Conservation (phyloP, 2,888 invertebrate genomes). For the Heliconius charithonia region DNA sequence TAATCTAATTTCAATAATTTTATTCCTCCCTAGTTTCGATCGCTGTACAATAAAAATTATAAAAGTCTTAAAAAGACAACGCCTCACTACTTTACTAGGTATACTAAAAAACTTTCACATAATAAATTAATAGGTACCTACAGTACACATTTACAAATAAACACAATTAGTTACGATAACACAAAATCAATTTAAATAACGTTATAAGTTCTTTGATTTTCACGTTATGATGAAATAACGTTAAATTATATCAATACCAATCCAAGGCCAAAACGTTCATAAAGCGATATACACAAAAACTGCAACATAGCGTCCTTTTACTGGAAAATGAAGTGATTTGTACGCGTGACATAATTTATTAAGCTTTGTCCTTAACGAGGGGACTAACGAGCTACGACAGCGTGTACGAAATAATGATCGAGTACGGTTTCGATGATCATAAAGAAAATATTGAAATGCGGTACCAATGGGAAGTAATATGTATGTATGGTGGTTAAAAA, state of each 20-base stretch:
- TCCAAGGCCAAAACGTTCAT: background rate
- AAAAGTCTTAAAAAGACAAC: too few species aligned
- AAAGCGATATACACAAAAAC: background rate
- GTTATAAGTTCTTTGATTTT: too few species aligned
- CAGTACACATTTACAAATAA: too few species aligned
- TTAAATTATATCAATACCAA: too few species aligned
- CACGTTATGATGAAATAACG: too few species aligned
- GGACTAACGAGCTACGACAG: conserved; percentile 46
- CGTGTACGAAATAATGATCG: conserved; percentile 47
- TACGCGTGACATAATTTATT: conserved; percentile 38
- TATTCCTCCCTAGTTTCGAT: too few species aligned
- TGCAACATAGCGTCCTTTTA: conserved; percentile 22
- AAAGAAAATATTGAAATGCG: conserved; percentile 16
- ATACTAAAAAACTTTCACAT: too few species aligned
- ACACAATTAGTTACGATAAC: background rate
- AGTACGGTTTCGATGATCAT: conserved; percentile 27
- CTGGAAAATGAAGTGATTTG: conserved; percentile 33
- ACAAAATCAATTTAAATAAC: background rate
- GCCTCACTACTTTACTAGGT: too few species aligned
- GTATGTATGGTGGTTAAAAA: background rate
- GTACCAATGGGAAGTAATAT: background rate
- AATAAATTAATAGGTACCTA: too few species aligned
- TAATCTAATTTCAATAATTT: too few species aligned
- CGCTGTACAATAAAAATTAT: too few species aligned
- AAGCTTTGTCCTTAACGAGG: conserved; percentile 42